phyloP scores from a whole-genome alignment of 2,888 invertebrate species.

The Gryllus longicercus region DNA sequence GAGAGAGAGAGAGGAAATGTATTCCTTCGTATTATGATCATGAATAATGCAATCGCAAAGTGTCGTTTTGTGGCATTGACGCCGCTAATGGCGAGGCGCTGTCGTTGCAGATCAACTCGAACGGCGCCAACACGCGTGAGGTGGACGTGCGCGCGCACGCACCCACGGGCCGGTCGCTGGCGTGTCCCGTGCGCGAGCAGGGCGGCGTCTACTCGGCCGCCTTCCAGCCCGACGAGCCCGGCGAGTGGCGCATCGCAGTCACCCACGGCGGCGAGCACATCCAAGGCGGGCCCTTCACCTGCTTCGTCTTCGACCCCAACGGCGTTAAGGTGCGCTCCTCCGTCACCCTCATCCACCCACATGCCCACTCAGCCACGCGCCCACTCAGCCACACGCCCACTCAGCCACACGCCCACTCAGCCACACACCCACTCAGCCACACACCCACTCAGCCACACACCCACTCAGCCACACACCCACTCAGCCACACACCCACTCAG shows the following conservation, averaged over 20 bases:
- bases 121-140: conserved; percentile 63
- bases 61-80: background rate
- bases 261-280: conserved; percentile 95
- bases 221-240: conserved; percentile 95
- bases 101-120: conserved; percentile 56
- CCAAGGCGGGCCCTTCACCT: conserved; percentile 92
- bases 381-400: too few relatives aligned
- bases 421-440: too few relatives aligned
- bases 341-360: too few relatives aligned
- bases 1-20: too few relatives aligned
- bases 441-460: too few relatives aligned
- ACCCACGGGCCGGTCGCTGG: conserved; percentile 78
- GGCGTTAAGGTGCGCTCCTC: conserved; percentile 65
- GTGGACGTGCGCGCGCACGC: conserved; percentile 90
- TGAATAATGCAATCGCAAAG: background rate
- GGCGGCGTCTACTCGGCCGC: conserved; percentile 90
- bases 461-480: too few relatives aligned
- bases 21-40: background rate
- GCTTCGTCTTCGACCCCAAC: conserved; percentile 91
- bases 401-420: too few relatives aligned
- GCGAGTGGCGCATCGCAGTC: conserved; percentile 95
- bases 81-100: too few relatives aligned
- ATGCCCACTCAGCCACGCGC: too few relatives aligned
- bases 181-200: conserved; percentile 80
- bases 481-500: too few relatives aligned